Evolutionary conservation across 1,140 invertebrate genomes (phyloP).

Genomic region (Cryptotermes secundus): DNA sequence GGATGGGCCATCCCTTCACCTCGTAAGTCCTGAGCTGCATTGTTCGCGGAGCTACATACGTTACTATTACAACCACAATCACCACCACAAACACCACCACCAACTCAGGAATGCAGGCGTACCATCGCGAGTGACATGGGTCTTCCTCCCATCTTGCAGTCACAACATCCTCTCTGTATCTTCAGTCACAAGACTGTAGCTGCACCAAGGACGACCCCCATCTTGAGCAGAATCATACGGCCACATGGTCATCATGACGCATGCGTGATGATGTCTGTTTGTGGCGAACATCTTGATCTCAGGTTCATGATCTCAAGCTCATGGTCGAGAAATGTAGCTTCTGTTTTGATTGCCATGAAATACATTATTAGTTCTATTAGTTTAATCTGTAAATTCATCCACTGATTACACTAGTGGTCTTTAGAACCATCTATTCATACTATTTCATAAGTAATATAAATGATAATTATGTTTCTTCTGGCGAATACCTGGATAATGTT

Average conservation of each 20-base stretch:
- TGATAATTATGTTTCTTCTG: too few relatives aligned
- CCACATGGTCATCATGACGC: not conserved
- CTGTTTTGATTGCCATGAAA: too few relatives aligned
- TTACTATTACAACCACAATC: not conserved
- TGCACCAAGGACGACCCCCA: not conserved
- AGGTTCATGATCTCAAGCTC: too few relatives aligned
- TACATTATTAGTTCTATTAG: too few relatives aligned
- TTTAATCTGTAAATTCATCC: too few relatives aligned
- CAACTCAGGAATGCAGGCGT: not conserved
- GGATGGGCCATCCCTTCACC: not conserved
- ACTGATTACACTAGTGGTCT: too few relatives aligned
- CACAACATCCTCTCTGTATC: not conserved
- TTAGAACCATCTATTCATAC: too few relatives aligned
- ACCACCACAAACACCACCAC: not conserved
- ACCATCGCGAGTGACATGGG: not conserved
- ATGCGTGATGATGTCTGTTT: not conserved
- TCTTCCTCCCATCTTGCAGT: not conserved
- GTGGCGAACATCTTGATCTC: too few relatives aligned
- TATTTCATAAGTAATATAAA: too few relatives aligned
- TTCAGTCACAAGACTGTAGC: not conserved
- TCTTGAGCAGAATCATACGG: not conserved
- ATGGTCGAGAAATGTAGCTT: too few relatives aligned
- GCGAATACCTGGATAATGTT: too few relatives aligned
- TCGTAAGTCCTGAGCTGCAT: constrained; percentile 4
- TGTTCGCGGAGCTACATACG: not conserved